Base-by-base conservation (phyloP, 2,113 vertebrate species). In the Rhynchomys soricoides region DNA sequence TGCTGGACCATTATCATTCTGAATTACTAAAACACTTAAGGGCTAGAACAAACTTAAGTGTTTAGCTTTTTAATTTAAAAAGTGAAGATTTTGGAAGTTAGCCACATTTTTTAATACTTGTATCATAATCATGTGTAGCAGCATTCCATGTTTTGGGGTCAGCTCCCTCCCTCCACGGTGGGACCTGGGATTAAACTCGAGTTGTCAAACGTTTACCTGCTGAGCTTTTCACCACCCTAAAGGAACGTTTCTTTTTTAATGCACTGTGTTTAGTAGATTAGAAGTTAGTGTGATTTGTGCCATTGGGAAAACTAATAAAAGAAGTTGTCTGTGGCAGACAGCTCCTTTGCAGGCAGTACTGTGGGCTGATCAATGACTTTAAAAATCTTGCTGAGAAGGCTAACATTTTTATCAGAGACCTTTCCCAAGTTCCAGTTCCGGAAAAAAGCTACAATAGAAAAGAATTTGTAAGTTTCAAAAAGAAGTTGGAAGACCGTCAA, bases 31-130 rank as follows among this genome's bases (percentile, higher is more conserved):
- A 5, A 81, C 17, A 91, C 26, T 59, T 59, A 81, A 78, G 12
- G 83, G 12, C 86, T 82, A 88, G 70, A n/a, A 55, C 45, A 83
- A 95, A 90, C n/a, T 66, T 75, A 89, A 62, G 87, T 57, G 71
- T 79, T 90, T 93, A 6, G 15, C 71, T 93, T 95, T 83, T n/a
- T 87, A 83, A 62, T 15, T 66, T 50, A 52, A 90, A 97, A 78
- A 52, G 29, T 68, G 21, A 31, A 93, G 50, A 48, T 68, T 94
- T 95, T 77, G 90, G 52, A 66, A 96, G 22, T 50, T 45, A 40
- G 50, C 40, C 92, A 71, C 50, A 71, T 86, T 66, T 95, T 88
- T 93, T 64, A 11, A 40, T 77, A 91, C 88, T 66, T 96, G 1
- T 59, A 66, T 90, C 85, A 3, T 64, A 94, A 93, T 75, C 70